Percentiles rank a stretch among this genome's conserved stretches.
Evolutionary conservation across 2,797 vertebrate genomes (phyloP).

Genomic region (Gallirallus australis): DNA sequence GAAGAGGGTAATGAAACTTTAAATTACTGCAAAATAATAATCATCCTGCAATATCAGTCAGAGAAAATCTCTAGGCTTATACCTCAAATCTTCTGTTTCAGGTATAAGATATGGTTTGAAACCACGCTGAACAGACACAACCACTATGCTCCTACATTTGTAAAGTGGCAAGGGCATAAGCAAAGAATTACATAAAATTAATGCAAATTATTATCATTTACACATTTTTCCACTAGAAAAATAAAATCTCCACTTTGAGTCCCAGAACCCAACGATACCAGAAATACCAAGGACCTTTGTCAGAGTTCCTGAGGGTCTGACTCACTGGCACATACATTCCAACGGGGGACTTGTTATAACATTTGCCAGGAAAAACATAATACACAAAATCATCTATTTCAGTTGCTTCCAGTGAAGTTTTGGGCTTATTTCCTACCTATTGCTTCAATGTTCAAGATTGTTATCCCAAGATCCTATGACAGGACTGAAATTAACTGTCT

Average conservation of each 20-base stretch:
- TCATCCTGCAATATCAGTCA: background rate
- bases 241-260: background rate
- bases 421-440: background rate
- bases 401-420: background rate
- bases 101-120: background rate
- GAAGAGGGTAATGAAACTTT: background rate
- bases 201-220: background rate
- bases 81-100: background rate
- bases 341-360: background rate
- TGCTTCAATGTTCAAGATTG: background rate
- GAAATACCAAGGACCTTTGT: background rate
- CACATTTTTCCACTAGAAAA: background rate
- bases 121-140: background rate
- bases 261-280: background rate
- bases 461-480: background rate
- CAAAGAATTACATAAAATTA: background rate
- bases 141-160: background rate
- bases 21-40: background rate
- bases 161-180: background rate
- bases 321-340: background rate
- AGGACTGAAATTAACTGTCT: slow-evolving; percentile 44
- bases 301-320: background rate
- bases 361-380: background rate
- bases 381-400: background rate
- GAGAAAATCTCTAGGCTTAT: background rate